Evolutionary conservation across 2,797 vertebrate genomes (phyloP).

Genomic region (Ataeniobius toweri): DNA sequence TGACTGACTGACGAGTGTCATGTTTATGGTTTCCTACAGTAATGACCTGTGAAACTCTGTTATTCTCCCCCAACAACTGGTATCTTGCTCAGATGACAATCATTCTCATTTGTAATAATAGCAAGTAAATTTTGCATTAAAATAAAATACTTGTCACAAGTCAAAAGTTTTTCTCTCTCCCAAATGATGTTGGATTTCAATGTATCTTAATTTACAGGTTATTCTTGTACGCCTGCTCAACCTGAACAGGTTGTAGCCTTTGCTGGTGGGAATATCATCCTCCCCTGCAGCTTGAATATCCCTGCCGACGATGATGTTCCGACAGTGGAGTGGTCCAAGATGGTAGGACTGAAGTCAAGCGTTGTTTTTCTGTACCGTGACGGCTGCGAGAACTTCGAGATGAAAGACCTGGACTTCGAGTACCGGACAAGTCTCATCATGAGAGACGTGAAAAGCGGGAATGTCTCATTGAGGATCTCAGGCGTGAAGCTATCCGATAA

Average conservation of each 20-base stretch:
- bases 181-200: background rate
- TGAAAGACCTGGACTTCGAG: conserved; percentile 35
- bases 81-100: background rate
- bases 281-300: conserved; percentile 22
- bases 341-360: rapidly evolving
- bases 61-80: too few species aligned
- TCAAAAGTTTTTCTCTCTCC: background rate
- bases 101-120: background rate
- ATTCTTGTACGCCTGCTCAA: rapidly evolving
- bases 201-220: background rate
- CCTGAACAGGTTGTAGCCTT: background rate
- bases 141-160: background rate
- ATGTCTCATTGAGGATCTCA: conserved; percentile 40
- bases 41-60: too few species aligned
- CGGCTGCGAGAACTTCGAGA: conserved; percentile 14
- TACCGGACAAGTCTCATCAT: conserved; percentile 21
- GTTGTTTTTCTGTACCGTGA: conserved; percentile 35
- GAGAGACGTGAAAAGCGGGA: conserved; percentile 7
- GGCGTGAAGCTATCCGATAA: conserved; percentile 29
- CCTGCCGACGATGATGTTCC: background rate
- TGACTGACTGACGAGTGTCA: too few species aligned
- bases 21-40: too few species aligned
- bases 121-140: background rate
- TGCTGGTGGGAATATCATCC: background rate
- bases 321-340: conserved; percentile 47